phyloP scores from a whole-genome alignment of 2,888 invertebrate genomes.

The Anthophora plumipes region DNA sequence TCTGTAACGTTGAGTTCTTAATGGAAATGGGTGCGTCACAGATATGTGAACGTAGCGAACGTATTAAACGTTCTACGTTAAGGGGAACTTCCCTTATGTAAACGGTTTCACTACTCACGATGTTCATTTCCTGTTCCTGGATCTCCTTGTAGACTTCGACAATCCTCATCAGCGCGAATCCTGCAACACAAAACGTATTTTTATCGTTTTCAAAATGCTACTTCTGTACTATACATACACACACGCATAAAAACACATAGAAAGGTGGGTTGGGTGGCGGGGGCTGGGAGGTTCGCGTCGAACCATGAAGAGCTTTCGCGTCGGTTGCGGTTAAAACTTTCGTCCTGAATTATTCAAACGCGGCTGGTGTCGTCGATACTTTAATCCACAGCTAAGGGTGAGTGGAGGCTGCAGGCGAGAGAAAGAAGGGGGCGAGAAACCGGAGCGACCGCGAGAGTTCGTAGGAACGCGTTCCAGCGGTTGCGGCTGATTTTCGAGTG shows the following conservation, averaged over 20 bases:
- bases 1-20: too few species aligned
- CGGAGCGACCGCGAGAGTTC: constrained; percentile 53
- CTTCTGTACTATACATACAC: not conserved
- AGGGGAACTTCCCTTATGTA: too few species aligned
- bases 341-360: constrained; percentile 83
- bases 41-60: too few species aligned
- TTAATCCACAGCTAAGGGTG: constrained; percentile 77
- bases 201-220: constrained; percentile 49
- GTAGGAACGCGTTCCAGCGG: constrained; percentile 55
- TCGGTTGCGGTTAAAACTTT: constrained; percentile 77
- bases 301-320: constrained; percentile 37
- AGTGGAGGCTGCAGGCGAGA: not conserved
- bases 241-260: not conserved
- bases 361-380: constrained; percentile 80
- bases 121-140: constrained; percentile 97
- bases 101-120: constrained; percentile 89
- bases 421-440: constrained; percentile 38
- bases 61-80: too few species aligned
- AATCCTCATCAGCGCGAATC: constrained; percentile 95
- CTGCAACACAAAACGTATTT: constrained; percentile 86
- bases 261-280: too few species aligned
- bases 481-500: constrained; percentile 76
- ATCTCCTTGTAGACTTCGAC: constrained; percentile 97
- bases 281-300: constrained; percentile 51
- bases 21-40: too few species aligned